Evolutionary conservation across 2,888 invertebrate species (phyloP).

Genomic region (Neoaliturus tenellus): DNA sequence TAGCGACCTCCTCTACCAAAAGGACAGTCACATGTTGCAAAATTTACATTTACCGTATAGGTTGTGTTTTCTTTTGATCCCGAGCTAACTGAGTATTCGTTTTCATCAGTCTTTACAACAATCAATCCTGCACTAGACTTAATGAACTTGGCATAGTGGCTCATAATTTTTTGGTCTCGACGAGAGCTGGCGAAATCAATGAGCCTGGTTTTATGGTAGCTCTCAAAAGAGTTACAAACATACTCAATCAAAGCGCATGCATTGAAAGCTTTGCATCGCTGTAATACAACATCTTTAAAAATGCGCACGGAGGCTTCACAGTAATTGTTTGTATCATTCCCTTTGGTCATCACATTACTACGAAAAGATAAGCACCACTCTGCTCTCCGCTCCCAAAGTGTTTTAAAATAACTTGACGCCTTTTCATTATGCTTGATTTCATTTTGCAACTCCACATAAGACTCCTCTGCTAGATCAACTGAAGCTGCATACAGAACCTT

Average conservation of each 20-base stretch:
- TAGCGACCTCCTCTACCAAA: slow-evolving; percentile 19
- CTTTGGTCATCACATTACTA: slow-evolving; percentile 35
- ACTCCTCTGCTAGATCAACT: slow-evolving; percentile 16
- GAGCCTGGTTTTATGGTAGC: slow-evolving; percentile 28
- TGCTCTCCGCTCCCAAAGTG: slow-evolving; percentile 31
- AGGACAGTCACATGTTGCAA: slow-evolving; percentile 40
- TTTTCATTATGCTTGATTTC: slow-evolving; percentile 16
- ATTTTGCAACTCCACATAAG: slow-evolving; percentile 16
- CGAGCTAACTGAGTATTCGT: slow-evolving; percentile 22
- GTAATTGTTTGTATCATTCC: slow-evolving; percentile 41
- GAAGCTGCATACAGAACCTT: slow-evolving; percentile 27
- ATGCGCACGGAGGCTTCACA: slow-evolving; percentile 34
- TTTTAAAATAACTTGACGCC: neutral
- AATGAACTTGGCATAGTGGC: slow-evolving; percentile 34
- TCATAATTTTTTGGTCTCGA: slow-evolving; percentile 35
- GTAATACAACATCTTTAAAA: slow-evolving; percentile 38
- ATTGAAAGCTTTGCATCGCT: slow-evolving; percentile 37
- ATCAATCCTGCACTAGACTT: slow-evolving; percentile 24
- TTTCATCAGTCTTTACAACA: slow-evolving; percentile 34
- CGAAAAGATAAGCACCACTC: slow-evolving; percentile 41
- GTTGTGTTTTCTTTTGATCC: slow-evolving; percentile 28
- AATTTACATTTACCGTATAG: slow-evolving; percentile 14
- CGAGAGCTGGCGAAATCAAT: slow-evolving; percentile 33
- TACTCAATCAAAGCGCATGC: slow-evolving; percentile 47
- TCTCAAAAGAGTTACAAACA: slow-evolving; percentile 37